Percentiles rank a stretch among this genome's conserved stretches.
Evolutionary conservation across 2,888 invertebrate species (phyloP).

Genomic region (Mamestra brassicae): DNA sequence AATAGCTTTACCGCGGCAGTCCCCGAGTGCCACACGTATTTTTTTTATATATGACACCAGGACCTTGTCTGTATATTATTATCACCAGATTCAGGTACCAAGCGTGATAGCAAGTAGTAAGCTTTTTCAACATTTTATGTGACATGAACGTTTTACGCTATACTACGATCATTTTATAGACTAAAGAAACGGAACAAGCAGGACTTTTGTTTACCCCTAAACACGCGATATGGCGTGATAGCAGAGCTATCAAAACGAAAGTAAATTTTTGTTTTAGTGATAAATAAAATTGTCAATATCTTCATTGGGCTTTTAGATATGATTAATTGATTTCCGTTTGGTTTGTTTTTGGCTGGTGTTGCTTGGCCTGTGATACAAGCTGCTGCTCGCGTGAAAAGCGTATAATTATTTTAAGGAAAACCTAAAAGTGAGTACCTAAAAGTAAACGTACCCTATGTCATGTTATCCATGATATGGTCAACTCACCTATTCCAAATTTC

Average conservation of each 20-base stretch:
- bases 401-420: too few species aligned
- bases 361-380: neutral
- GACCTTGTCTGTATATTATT: neutral
- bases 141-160: slow-evolving; percentile 17
- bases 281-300: slow-evolving; percentile 33
- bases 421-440: too few species aligned
- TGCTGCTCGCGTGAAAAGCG: neutral
- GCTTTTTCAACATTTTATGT: slow-evolving; percentile 17
- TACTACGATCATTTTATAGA: slow-evolving; percentile 42
- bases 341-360: neutral
- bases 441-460: too few species aligned
- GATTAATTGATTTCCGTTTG: neutral
- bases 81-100: neutral
- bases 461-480: too few species aligned
- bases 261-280: slow-evolving; percentile 36
- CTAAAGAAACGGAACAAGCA: slow-evolving; percentile 39
- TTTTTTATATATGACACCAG: neutral
- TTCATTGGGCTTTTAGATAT: slow-evolving; percentile 3
- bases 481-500: too few species aligned
- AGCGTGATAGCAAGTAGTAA: slow-evolving; percentile 19
- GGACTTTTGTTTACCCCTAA: slow-evolving; percentile 32
- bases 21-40: too few species aligned
- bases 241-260: slow-evolving; percentile 44
- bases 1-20: too few species aligned
- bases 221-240: slow-evolving; percentile 66